These are phyloP conservation scores for Neelides sp. DNA, from an alignment of 1,140 invertebrate species.

Conservation along the genomic window DNA sequence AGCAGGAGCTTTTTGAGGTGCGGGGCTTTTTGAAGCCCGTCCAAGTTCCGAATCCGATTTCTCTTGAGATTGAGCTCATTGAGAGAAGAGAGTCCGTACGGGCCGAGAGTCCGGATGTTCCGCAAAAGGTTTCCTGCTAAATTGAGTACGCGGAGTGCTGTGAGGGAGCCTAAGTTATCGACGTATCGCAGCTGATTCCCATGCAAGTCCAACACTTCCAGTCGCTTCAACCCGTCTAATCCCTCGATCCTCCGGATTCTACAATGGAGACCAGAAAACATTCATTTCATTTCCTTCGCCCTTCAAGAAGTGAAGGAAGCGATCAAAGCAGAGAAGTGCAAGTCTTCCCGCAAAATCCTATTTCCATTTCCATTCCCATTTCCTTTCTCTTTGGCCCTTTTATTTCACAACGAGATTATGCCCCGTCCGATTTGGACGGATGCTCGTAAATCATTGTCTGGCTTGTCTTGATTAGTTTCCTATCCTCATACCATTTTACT, in stretches of 20 bases:
- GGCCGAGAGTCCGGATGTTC: slow-evolving; percentile 51
- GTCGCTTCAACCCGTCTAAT: slow-evolving; percentile 50
- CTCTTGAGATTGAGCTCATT: slow-evolving; percentile 75
- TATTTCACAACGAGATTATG: no score
- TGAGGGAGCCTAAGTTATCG: slow-evolving; percentile 45
- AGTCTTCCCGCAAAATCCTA: no score
- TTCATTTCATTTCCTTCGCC: slow-evolving; percentile 10
- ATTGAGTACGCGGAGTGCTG: slow-evolving; percentile 73
- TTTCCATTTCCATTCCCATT: slow-evolving; percentile 1
- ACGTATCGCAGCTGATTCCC: slow-evolving; percentile 68
- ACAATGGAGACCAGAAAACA: slow-evolving; percentile 21
- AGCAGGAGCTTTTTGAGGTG: slow-evolving; percentile 67
- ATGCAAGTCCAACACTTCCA: slow-evolving; percentile 82
- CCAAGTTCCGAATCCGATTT: slow-evolving; percentile 64
- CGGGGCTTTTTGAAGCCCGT: slow-evolving; percentile 65
- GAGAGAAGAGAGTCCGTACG: slow-evolving; percentile 59
- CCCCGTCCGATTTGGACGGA: slow-evolving; percentile 6
- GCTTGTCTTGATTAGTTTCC: slow-evolving; percentile 10
- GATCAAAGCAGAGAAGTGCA: no score
- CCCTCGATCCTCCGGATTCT: slow-evolving; percentile 65
- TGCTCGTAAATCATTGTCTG: slow-evolving; percentile 15
- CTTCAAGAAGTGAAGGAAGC: slow-evolving; percentile 6
- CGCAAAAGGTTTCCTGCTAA: slow-evolving; percentile 77
- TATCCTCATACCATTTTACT: slow-evolving; percentile 7
- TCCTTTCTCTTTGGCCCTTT: slow-evolving; percentile 3